Evolutionary conservation across 2,888 invertebrate species (phyloP).

Genomic region (Nomada lathburiana): DNA sequence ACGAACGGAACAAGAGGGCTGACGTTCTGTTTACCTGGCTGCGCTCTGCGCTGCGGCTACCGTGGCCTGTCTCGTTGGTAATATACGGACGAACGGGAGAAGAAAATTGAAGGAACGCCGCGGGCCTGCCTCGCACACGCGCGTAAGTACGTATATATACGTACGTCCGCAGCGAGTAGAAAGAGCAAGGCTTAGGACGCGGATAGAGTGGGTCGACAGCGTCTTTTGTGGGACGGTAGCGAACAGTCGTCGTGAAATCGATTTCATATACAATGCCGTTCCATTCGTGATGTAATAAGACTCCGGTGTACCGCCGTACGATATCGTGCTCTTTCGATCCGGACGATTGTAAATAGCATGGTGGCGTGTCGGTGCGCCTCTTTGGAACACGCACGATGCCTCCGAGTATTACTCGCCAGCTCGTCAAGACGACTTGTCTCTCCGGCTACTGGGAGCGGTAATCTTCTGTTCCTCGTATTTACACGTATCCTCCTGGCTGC

Average conservation of each 20-base stretch:
- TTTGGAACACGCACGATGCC: conserved; percentile 19
- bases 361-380: neutral
- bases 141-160: neutral
- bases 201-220: conserved; percentile 5
- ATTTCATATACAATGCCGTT: conserved; percentile 55
- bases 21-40: conserved; percentile 49
- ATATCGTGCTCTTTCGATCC: conserved; percentile 45
- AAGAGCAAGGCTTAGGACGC: neutral
- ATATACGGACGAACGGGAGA: conserved; percentile 49
- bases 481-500: conserved; percentile 61
- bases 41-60: conserved; percentile 46
- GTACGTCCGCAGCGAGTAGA: conserved; percentile 6
- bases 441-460: conserved; percentile 41
- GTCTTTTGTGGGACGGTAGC: conserved; percentile 33
- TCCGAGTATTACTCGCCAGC: conserved; percentile 47
- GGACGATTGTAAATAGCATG: conserved; percentile 53
- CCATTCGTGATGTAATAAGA: conserved; percentile 53
- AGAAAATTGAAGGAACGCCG: conserved; percentile 61
- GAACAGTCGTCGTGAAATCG: conserved; percentile 59
- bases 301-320: conserved; percentile 37
- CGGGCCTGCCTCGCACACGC: conserved; percentile 27
- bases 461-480: conserved; percentile 66
- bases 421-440: conserved; percentile 39
- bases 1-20: conserved; percentile 31
- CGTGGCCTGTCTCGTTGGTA: conserved; percentile 31